A percentile compares a stretch with the other conserved stretches of the same genome.
phyloP scores from a whole-genome alignment of 2,113 vertebrate genomes.

The Coptodon bakossiorum region DNA sequence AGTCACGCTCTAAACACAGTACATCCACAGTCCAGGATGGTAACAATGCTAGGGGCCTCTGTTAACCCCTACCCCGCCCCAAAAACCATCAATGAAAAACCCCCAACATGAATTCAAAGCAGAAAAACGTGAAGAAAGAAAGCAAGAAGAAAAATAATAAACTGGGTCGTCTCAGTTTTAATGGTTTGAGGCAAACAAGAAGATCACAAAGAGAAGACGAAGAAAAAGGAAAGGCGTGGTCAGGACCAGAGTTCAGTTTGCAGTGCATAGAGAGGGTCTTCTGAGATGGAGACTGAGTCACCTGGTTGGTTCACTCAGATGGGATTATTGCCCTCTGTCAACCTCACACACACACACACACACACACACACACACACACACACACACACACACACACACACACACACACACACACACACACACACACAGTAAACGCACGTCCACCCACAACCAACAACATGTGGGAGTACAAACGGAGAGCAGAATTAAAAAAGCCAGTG shows the following conservation, averaged over 20 bases:
- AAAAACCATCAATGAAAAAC: neutral
- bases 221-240: conserved; percentile 59
- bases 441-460: neutral
- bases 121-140: conserved; percentile 12
- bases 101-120: conserved; percentile 26
- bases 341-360: conserved; percentile 13
- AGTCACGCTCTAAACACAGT: neutral
- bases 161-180: conserved; percentile 31
- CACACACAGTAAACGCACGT: conserved; percentile 12
- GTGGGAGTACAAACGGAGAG: conserved; percentile 16
- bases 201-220: conserved; percentile 27
- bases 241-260: conserved; percentile 51
- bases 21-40: conserved; percentile 9
- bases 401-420: neutral
- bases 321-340: conserved; percentile 64
- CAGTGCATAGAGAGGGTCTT: conserved; percentile 71
- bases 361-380: neutral
- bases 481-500: neutral
- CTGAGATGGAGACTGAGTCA: conserved; percentile 27
- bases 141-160: neutral
- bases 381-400: neutral
- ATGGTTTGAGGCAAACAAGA: conserved; percentile 51
- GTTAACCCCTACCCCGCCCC: neutral
- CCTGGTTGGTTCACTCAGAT: neutral
- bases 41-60: neutral